A percentile compares a stretch with the other conserved stretches of the same genome.
These are phyloP conservation scores for Yponomeuta malinellus DNA, from an alignment of 2,888 invertebrate species.

Conservation along the genomic window DNA sequence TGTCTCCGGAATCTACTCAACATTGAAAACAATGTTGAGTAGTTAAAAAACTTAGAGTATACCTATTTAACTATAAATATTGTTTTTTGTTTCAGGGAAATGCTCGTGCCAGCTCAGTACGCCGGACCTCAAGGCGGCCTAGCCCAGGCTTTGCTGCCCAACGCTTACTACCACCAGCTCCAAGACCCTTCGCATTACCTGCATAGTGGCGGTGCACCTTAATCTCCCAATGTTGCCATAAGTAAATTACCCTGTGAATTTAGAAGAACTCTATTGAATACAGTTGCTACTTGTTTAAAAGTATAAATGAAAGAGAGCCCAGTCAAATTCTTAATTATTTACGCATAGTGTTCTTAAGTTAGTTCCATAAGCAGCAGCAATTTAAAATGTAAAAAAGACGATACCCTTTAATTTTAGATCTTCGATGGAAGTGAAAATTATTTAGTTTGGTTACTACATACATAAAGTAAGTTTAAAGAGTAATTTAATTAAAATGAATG, in stretches of 20 bases:
- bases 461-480: not conserved
- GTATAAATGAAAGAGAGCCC: not conserved
- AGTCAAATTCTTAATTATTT: not conserved
- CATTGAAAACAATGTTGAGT: too few relatives aligned
- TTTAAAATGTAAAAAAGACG: constrained; percentile 16
- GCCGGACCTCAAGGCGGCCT: constrained; percentile 56
- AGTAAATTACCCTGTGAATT: not conserved
- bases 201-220: constrained; percentile 50
- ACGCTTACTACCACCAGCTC: constrained; percentile 63
- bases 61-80: too few relatives aligned
- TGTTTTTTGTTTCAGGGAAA: constrained; percentile 50
- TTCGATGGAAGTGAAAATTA: not conserved
- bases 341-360: not conserved
- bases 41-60: too few relatives aligned
- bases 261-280: not conserved
- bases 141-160: constrained; percentile 58
- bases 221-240: constrained; percentile 21
- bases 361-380: constrained; percentile 14
- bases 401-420: constrained; percentile 10
- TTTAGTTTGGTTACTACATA: not conserved
- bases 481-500: not conserved
- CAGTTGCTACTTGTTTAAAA: not conserved
- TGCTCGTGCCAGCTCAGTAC: constrained; percentile 65
- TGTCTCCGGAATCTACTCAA: too few relatives aligned
- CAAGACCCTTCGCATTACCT: constrained; percentile 62